These are phyloP conservation scores for Phoxinus dragarum DNA, from an alignment of 2,797 vertebrate genomes.

Conservation along the genomic window DNA sequence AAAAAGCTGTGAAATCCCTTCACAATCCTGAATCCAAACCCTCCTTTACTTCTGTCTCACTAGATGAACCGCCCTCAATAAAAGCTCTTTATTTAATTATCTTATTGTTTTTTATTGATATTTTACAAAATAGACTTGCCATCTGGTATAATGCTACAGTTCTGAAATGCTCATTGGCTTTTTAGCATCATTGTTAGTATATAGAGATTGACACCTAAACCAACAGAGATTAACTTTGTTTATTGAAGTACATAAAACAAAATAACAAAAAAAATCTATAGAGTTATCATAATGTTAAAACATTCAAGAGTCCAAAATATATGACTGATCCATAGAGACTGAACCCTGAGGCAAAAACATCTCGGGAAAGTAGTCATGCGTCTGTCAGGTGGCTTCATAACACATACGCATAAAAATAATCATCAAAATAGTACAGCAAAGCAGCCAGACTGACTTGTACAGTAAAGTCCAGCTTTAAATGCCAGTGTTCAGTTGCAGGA, in stretches of 20 bases:
- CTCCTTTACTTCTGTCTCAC: slow-evolving; percentile 49
- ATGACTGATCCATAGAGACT: slow-evolving; percentile 15
- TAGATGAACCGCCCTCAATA: slow-evolving; percentile 62
- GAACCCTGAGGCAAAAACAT: background rate
- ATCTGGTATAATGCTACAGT: background rate
- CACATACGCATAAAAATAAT: background rate
- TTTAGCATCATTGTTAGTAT: background rate
- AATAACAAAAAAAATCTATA: background rate
- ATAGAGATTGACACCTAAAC: background rate
- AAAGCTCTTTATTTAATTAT: slow-evolving; percentile 75
- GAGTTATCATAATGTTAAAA: slow-evolving; percentile 6
- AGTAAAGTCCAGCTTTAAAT: background rate
- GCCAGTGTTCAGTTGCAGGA: background rate
- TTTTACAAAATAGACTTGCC: background rate
- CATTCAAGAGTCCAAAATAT: slow-evolving; percentile 51
- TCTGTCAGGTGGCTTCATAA: background rate
- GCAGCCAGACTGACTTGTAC: background rate
- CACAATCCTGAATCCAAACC: slow-evolving; percentile 48
- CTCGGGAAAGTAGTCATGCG: background rate
- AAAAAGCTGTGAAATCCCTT: slow-evolving; percentile 79
- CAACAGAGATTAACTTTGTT: slow-evolving; percentile 60
- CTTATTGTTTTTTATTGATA: background rate
- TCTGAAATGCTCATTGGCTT: background rate
- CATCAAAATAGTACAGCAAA: background rate
- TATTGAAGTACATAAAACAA: slow-evolving; percentile 48